Percentiles rank a stretch among this genome's conserved stretches.
These are phyloP conservation scores for Megastigmus dorsalis DNA, from an alignment of 2,888 invertebrate genomes.

Conservation along the genomic window DNA sequence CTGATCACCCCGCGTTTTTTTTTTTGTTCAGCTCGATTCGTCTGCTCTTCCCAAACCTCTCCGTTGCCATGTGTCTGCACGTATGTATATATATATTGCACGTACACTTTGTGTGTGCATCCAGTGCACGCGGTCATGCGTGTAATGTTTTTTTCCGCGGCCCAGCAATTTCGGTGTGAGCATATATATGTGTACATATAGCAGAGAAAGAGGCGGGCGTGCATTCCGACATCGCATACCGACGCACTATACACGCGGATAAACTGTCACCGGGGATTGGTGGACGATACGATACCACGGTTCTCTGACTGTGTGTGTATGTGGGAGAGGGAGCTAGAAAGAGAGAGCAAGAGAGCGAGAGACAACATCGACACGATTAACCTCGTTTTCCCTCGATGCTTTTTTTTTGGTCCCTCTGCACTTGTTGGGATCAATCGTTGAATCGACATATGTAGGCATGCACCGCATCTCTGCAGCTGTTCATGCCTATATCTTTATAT, in stretches of 20 bases:
- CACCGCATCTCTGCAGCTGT: too few species aligned
- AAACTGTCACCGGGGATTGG: neutral
- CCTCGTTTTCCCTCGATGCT: constrained; percentile 32
- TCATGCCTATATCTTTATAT: too few species aligned
- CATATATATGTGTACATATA: too few species aligned
- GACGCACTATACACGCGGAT: too few species aligned
- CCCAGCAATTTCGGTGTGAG: neutral
- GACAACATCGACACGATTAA: constrained; percentile 36
- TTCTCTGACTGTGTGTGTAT: too few species aligned
- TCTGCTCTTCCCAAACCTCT: neutral
- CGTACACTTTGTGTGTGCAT: too few species aligned
- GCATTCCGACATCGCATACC: too few species aligned
- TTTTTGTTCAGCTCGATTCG: neutral
- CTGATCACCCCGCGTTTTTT: too few species aligned
- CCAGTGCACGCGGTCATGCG: neutral
- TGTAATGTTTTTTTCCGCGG: neutral
- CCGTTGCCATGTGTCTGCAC: neutral
- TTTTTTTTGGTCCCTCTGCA: too few species aligned
- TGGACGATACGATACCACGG: neutral
- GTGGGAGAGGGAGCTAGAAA: neutral
- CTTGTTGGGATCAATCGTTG: too few species aligned
- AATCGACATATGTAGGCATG: too few species aligned
- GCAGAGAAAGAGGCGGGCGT: neutral
- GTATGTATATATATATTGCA: too few species aligned
- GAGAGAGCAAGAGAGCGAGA: neutral